Conservation (phyloP, 2,888 invertebrate genomes). For the Rhodophaea formosa region DNA sequence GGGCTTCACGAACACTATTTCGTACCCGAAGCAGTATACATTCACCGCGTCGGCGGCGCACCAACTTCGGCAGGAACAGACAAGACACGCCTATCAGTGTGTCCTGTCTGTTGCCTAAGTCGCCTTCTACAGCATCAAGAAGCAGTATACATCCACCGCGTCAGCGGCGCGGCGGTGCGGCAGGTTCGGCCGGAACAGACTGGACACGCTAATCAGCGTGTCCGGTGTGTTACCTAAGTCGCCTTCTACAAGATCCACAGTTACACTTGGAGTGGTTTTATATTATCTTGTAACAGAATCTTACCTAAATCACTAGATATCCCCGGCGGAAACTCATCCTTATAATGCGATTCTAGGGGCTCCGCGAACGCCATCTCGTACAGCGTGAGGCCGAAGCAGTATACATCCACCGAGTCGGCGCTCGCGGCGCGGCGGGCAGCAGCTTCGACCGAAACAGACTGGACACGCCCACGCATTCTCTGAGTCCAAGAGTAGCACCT, state of each 20-base stretch:
- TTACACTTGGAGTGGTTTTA: no score
- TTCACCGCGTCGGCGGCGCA: constrained; percentile 89
- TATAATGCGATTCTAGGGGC: constrained; percentile 86
- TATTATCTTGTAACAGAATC: constrained; percentile 35
- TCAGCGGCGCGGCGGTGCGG: constrained; percentile 86
- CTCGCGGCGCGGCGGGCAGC: constrained; percentile 85
- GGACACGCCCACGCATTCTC: constrained; percentile 93
- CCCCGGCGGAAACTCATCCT: constrained; percentile 82
- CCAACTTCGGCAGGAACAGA: constrained; percentile 86
- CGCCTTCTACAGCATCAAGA: constrained; percentile 94
- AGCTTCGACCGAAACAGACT: constrained; percentile 88
- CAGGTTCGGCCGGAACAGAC: constrained; percentile 87
- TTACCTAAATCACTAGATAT: constrained; percentile 84
- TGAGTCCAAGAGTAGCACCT: constrained; percentile 88
- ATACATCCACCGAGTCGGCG: constrained; percentile 89
- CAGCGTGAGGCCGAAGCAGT: constrained; percentile 92
- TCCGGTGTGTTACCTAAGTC: constrained; percentile 96
- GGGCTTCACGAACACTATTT: constrained; percentile 93
- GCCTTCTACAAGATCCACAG: no score
- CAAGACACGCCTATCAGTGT: constrained; percentile 89
- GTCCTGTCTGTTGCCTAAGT: constrained; percentile 94
- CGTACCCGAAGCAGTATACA: constrained; percentile 95
- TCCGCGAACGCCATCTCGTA: constrained; percentile 95
- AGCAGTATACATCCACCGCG: constrained; percentile 91
- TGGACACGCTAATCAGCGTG: constrained; percentile 88